Conservation (phyloP, 2,888 invertebrate species). For the Conus canariensis region DNA sequence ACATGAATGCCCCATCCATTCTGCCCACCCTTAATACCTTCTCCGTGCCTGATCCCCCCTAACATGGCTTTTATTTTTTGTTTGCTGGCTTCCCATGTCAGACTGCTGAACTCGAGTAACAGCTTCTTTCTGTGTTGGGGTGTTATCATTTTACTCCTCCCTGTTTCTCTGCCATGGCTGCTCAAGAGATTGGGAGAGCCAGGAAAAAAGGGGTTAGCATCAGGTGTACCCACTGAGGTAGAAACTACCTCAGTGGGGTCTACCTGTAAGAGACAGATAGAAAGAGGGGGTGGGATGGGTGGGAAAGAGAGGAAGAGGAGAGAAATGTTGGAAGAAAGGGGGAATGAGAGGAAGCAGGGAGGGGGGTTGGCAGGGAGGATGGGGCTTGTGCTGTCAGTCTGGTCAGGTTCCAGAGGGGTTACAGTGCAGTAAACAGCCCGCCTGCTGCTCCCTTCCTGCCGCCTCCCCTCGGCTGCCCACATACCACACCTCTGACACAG, state of each 20-base stretch:
- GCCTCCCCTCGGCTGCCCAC: background rate
- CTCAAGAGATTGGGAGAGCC: no score
- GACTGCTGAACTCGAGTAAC: no score
- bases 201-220: no score
- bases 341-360: background rate
- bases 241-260: no score
- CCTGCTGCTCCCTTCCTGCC: background rate
- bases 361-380: background rate
- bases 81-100: no score
- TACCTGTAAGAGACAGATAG: background rate
- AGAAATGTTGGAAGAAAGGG: background rate
- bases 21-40: no score
- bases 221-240: background rate
- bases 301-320: background rate
- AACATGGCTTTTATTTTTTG: no score
- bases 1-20: no score
- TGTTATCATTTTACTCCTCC: no score
- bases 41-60: no score
- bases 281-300: background rate
- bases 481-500: slow-evolving; percentile 20
- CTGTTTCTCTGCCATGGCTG: no score
- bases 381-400: background rate
- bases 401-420: slow-evolving; percentile 3
- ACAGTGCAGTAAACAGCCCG: slow-evolving; percentile 8
- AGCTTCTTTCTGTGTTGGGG: no score